These are phyloP conservation scores for Lycia hirtaria DNA, from an alignment of 2,888 invertebrate species.

Conservation along the genomic window DNA sequence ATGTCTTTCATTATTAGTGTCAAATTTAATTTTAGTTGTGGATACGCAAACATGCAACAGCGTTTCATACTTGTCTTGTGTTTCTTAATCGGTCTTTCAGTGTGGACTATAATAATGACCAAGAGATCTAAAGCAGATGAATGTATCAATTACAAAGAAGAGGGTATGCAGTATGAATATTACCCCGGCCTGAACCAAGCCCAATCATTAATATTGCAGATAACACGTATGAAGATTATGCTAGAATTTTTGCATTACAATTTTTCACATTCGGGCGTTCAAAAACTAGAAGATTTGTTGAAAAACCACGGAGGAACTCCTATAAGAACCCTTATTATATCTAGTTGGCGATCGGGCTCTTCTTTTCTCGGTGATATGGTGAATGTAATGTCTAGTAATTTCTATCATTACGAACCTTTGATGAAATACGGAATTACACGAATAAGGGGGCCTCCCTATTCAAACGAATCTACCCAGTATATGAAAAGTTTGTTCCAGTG, in stretches of 20 bases:
- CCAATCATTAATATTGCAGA: not conserved
- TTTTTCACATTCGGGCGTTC: not conserved
- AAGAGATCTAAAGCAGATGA: not conserved
- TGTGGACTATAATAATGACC: not conserved
- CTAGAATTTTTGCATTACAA: conserved; percentile 54
- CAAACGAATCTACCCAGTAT: not conserved
- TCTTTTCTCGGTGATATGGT: conserved; percentile 94
- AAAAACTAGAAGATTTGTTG: conserved; percentile 87
- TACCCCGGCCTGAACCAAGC: not conserved
- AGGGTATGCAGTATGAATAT: not conserved
- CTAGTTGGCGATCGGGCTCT: conserved; percentile 95
- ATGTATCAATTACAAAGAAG: not conserved
- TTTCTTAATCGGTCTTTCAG: not conserved
- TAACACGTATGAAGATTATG: conserved; percentile 57
- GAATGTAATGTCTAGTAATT: conserved; percentile 91
- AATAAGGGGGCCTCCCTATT: not conserved
- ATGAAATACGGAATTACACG: conserved; percentile 63
- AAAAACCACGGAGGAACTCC: conserved; percentile 90
- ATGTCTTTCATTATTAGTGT: not conserved
- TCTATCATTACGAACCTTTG: conserved; percentile 81
- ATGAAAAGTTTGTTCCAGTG: conserved; percentile 1
- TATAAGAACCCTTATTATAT: conserved; percentile 90
- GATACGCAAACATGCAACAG: not conserved
- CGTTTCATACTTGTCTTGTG: not conserved
- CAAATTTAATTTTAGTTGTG: not conserved